These are phyloP conservation scores for Glomeris maerens DNA, from an alignment of 1,140 invertebrate species.

Conservation along the genomic window DNA sequence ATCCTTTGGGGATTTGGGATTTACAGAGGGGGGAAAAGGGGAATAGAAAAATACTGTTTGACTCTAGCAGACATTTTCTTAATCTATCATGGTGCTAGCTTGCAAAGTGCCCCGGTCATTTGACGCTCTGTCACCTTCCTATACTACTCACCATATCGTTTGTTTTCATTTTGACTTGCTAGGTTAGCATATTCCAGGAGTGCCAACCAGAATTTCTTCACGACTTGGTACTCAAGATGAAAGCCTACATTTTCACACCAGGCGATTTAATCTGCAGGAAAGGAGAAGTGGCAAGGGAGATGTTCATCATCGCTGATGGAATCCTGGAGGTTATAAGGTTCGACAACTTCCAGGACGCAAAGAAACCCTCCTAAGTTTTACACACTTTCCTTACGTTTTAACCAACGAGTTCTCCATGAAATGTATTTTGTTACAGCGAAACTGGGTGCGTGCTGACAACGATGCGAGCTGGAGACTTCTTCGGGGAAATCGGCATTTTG, in stretches of 20 bases:
- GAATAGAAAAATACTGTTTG: slow-evolving; percentile 1
- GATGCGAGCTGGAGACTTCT: slow-evolving; percentile 95
- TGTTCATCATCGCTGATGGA: slow-evolving; percentile 96
- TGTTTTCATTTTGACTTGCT: slow-evolving; percentile 12
- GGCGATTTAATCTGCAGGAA: slow-evolving; percentile 91
- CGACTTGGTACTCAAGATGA: slow-evolving; percentile 94
- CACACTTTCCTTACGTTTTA: background rate
- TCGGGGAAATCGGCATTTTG: slow-evolving; percentile 92
- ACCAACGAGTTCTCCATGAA: background rate
- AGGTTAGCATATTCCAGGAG: slow-evolving; percentile 80
- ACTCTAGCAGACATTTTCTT: slow-evolving; percentile 1
- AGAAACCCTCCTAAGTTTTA: too few relatives aligned
- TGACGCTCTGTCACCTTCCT: background rate
- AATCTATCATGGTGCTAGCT: background rate
- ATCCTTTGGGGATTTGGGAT: too few relatives aligned
- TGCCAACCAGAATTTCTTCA: slow-evolving; percentile 94
- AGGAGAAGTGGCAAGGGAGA: slow-evolving; percentile 86
- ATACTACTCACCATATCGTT: slow-evolving; percentile 2
- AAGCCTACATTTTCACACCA: slow-evolving; percentile 91
- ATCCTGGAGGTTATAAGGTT: slow-evolving; percentile 84
- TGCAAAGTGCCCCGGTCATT: background rate
- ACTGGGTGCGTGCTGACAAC: slow-evolving; percentile 80
- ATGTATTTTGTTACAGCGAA: slow-evolving; percentile 46
- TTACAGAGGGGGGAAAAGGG: background rate
- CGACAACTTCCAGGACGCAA: too few relatives aligned